Percentiles rank a stretch among this genome's conserved stretches.
These are phyloP conservation scores for Manacus vitellinus DNA, from an alignment of 2,113 vertebrate species.

Conservation along the genomic window DNA sequence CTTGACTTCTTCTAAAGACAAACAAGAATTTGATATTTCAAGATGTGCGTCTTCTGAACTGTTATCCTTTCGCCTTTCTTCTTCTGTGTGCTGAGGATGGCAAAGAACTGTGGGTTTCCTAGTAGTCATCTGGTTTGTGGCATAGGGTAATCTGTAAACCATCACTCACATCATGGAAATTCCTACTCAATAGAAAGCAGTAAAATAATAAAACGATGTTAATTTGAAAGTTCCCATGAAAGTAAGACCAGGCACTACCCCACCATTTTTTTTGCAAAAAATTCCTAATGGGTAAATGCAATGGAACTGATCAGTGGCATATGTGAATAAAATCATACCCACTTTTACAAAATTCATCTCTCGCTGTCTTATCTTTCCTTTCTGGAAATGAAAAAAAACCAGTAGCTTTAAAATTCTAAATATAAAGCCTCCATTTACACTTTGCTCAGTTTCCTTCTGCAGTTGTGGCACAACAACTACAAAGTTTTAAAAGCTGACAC, in stretches of 20 bases:
- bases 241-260: not conserved
- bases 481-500: not conserved
- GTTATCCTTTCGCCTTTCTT: constrained; percentile 52
- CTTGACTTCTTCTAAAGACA: constrained; percentile 74
- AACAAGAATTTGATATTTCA: constrained; percentile 55
- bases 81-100: constrained; percentile 55
- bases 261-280: not conserved
- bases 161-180: not conserved
- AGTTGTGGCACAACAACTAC: not conserved
- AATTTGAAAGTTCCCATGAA: not conserved
- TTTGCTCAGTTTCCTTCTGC: not conserved
- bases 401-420: not conserved
- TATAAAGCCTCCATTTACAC: not conserved
- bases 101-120: constrained; percentile 67
- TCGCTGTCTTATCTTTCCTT: not conserved
- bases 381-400: not conserved
- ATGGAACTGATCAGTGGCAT: not conserved
- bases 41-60: constrained; percentile 35
- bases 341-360: not conserved
- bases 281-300: not conserved
- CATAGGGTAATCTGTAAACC: not conserved
- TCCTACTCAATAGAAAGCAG: constrained; percentile 48
- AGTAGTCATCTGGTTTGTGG: constrained; percentile 52
- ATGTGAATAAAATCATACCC: not conserved
- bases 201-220: constrained; percentile 62